Conservation (phyloP, 2,888 invertebrate species). For the Hypercompe scribonia region DNA sequence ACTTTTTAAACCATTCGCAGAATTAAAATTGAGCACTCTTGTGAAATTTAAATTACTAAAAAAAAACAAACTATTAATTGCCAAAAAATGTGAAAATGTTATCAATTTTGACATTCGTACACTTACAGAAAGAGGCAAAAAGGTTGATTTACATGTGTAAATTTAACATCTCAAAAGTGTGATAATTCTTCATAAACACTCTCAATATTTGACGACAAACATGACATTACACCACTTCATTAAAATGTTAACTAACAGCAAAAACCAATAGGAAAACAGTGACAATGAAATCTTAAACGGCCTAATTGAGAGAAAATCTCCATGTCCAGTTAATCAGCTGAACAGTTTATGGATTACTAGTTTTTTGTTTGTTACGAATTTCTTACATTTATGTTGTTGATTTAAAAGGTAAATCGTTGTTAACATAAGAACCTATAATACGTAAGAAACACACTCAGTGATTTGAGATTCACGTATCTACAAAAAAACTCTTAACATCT, state of each 20-base stretch:
- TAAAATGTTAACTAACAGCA: not conserved
- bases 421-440: not conserved
- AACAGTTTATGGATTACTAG: not conserved
- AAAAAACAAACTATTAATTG: no score
- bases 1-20: not conserved
- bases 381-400: no score
- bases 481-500: not conserved
- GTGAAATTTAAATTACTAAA: no score
- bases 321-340: not conserved
- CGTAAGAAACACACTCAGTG: not conserved
- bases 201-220: not conserved
- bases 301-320: not conserved
- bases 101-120: not conserved
- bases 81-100: not conserved
- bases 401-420: not conserved
- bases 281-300: not conserved
- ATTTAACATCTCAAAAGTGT: not conserved
- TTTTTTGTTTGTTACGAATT: not conserved
- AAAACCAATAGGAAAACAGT: not conserved
- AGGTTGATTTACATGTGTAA: not conserved
- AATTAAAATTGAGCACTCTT: no score
- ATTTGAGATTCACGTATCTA: not conserved
- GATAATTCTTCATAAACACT: not conserved
- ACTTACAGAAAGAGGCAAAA: not conserved
- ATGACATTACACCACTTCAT: not conserved